Evolutionary conservation across 2,113 vertebrate species (phyloP).

Genomic region (Protobothrops mucrosquamatus): DNA sequence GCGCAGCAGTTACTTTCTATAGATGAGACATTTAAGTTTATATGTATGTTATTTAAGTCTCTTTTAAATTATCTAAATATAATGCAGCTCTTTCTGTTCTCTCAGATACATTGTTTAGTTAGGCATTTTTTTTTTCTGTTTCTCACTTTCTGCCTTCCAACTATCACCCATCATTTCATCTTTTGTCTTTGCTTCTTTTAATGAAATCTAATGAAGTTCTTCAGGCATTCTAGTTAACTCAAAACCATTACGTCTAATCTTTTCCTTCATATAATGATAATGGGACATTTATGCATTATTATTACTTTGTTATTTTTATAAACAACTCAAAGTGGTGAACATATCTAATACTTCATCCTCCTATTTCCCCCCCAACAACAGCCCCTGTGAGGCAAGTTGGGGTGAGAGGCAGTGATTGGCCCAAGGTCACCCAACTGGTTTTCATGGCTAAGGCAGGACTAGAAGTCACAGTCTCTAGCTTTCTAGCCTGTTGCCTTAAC

Average conservation of each 20-base stretch:
- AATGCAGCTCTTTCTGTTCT: background rate
- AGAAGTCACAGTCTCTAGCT: background rate
- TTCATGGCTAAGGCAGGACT: background rate
- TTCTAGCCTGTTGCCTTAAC: background rate
- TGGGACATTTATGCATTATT: background rate
- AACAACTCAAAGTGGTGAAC: background rate
- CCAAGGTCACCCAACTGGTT: background rate
- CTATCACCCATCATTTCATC: background rate
- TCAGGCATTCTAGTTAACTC: background rate
- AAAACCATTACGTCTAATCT: background rate
- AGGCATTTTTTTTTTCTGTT: background rate
- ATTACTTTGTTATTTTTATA: background rate
- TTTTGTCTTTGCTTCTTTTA: background rate
- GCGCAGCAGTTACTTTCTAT: background rate
- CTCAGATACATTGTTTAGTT: background rate
- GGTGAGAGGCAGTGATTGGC: background rate
- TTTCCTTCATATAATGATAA: background rate
- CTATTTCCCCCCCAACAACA: background rate
- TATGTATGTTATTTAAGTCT: background rate
- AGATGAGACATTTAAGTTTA: background rate
- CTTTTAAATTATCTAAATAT: background rate
- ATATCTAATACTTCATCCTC: background rate
- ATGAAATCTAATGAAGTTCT: background rate
- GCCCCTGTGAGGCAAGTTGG: background rate
- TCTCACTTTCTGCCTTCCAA: background rate